Conservation (phyloP, 2,113 vertebrate species). For the Phoxinus phoxinus region DNA sequence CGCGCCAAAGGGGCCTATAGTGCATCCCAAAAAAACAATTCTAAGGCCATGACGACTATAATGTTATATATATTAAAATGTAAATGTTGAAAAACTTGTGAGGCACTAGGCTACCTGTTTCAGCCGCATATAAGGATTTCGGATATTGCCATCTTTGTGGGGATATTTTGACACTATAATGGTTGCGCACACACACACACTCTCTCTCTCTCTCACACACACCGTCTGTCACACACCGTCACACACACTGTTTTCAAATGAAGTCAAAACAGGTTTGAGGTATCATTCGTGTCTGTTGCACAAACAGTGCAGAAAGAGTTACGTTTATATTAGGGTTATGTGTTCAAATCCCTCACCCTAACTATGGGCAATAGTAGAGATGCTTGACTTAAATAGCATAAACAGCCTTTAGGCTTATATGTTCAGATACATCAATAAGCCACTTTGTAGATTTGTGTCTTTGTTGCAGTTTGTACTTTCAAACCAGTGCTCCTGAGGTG, state of each 20-base stretch:
- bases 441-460: slow-evolving; percentile 17
- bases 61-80: too few relatives aligned
- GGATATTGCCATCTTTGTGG: too few relatives aligned
- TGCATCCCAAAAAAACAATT: too few relatives aligned
- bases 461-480: slow-evolving; percentile 5
- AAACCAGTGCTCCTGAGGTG: neutral
- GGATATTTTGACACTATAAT: too few relatives aligned
- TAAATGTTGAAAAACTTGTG: too few relatives aligned
- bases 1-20: too few relatives aligned
- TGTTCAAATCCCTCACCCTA: neutral
- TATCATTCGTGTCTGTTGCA: neutral
- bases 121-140: too few relatives aligned
- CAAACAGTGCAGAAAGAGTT: neutral
- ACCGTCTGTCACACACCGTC: too few relatives aligned
- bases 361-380: neutral
- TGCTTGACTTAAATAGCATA: neutral
- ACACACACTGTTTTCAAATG: neutral
- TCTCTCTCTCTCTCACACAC: too few relatives aligned
- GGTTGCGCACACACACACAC: too few relatives aligned
- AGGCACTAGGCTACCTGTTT: too few relatives aligned
- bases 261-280: neutral
- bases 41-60: too few relatives aligned
- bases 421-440: neutral
- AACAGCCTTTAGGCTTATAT: neutral
- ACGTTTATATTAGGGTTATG: neutral